Percentiles rank a stretch among this genome's conserved stretches.
These are phyloP conservation scores for Leucophenga montana DNA, from an alignment of 2,888 invertebrate species.

Conservation along the genomic window DNA sequence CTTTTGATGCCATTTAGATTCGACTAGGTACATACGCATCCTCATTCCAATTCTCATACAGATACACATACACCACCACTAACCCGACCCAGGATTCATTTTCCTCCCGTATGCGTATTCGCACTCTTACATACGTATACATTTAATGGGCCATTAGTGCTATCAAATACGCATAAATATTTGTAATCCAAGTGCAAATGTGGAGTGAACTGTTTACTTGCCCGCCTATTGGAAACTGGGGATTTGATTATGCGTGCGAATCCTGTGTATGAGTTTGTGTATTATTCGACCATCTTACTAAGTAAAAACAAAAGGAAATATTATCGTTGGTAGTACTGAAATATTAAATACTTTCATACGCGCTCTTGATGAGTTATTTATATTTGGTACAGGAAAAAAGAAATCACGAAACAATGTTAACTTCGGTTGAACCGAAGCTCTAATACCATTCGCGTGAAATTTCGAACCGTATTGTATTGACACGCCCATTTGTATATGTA, in stretches of 20 bases:
- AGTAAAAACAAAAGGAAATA: no score
- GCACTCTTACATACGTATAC: slow-evolving; percentile 58
- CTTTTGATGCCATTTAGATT: slow-evolving; percentile 65
- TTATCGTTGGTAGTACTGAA: no score
- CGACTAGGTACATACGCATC: slow-evolving; percentile 65
- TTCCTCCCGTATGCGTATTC: slow-evolving; percentile 51
- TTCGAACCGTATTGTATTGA: no score
- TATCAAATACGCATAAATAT: slow-evolving; percentile 71
- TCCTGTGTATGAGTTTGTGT: no score
- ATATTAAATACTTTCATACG: no score
- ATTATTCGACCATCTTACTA: no score
- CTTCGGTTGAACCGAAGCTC: no score
- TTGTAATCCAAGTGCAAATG: slow-evolving; percentile 48
- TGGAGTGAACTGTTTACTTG: background rate
- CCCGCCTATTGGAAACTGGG: background rate
- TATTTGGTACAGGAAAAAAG: no score
- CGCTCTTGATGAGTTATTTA: no score
- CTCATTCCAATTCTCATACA: slow-evolving; percentile 16
- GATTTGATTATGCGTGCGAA: background rate
- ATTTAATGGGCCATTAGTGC: slow-evolving; percentile 68
- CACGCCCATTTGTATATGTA: no score
- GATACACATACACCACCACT: slow-evolving; percentile 6
- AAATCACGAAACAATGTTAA: no score
- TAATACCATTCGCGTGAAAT: no score
- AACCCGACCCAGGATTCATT: background rate